Evolutionary conservation across 2,797 vertebrate genomes (phyloP).

Genomic region (Melanotaenia trifasciata): DNA sequence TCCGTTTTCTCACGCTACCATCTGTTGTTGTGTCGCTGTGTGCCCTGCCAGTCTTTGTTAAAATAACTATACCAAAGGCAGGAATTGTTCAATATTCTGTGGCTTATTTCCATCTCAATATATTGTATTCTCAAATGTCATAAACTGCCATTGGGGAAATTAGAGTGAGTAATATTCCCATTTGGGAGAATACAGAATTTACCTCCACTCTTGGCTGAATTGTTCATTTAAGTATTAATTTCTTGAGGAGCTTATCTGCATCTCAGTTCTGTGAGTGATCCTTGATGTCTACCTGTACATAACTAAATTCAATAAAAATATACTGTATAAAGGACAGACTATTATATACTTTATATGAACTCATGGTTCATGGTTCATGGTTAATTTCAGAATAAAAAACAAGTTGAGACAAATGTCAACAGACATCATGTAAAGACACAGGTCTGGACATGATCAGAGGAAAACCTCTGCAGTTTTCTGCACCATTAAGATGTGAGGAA

Average conservation of each 20-base stretch:
- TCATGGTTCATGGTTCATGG: too few relatives aligned
- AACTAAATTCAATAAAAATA: too few relatives aligned
- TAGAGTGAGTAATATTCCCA: constrained; percentile 16
- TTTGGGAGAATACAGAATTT: constrained; percentile 18
- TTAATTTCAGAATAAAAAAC: too few relatives aligned
- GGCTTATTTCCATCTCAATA: constrained; percentile 36
- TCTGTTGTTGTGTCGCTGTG: constrained; percentile 63
- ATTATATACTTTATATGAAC: too few relatives aligned
- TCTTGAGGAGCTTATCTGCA: background rate
- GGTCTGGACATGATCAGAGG: too few relatives aligned
- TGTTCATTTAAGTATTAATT: constrained; percentile 6
- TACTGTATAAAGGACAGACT: too few relatives aligned
- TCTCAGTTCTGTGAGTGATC: too few relatives aligned
- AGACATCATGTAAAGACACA: too few relatives aligned
- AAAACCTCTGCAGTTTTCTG: too few relatives aligned
- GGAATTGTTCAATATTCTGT: constrained; percentile 27
- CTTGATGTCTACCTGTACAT: too few relatives aligned
- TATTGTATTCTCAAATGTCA: constrained; percentile 27
- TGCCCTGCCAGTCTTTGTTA: constrained; percentile 31
- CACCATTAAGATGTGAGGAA: too few relatives aligned
- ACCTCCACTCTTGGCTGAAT: constrained; percentile 7
- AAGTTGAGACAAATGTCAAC: too few relatives aligned
- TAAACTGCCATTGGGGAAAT: constrained; percentile 44
- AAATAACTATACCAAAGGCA: constrained; percentile 39
- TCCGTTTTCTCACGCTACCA: constrained; percentile 60